Evolutionary conservation across 2,113 vertebrate genomes (phyloP), one percentile per base, ranked within the genome.

Genomic region (Heteronetta atricapilla): DNA sequence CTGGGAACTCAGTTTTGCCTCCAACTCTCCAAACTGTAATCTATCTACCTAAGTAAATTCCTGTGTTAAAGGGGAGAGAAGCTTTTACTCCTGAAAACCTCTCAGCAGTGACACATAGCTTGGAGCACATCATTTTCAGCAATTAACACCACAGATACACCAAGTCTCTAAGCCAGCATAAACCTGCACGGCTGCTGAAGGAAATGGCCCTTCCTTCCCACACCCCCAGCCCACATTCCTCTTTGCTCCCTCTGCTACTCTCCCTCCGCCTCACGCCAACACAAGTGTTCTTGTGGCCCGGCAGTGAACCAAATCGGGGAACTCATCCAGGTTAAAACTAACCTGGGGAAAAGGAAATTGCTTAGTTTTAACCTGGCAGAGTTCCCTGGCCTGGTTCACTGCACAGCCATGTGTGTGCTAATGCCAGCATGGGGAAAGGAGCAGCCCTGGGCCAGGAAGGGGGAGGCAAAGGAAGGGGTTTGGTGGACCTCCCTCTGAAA

Each of bases 281-380:
- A 75, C 53, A 84, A 95, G 84, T 78, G 90, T 74, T 94, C 88
- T 55, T 88, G 68, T 95, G 94, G 96, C 94, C 95, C 91, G 0
- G 12, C 70, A 66, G 48, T 95, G 96, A 97, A 96, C 96, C 94
- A 89, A 3, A 92, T 73, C 91, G 75, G 93, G 93, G 95, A 96
- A 95, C 81, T 89, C 84, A 94, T 94, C 95, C 95, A 97, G 93
- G 89, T 92, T 40, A 5, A 94, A 92, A 85, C 69, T 69, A 95
- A 97, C 95, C 95, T 94, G 86, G 58, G 77, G 63, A 94, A 95
- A 87, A 86, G 94, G 89, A 96, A 97, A 94, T 95, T 79, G 93
- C 75, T 93, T 91, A 6, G 34, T 94, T 94, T 94, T 73, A 68
- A 86, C 31, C 94, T 97, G 95, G 95, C 96, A 89, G 70, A 82